phyloP scores from a whole-genome alignment of 2,888 invertebrate species.

The Andrena chrysosceles region DNA sequence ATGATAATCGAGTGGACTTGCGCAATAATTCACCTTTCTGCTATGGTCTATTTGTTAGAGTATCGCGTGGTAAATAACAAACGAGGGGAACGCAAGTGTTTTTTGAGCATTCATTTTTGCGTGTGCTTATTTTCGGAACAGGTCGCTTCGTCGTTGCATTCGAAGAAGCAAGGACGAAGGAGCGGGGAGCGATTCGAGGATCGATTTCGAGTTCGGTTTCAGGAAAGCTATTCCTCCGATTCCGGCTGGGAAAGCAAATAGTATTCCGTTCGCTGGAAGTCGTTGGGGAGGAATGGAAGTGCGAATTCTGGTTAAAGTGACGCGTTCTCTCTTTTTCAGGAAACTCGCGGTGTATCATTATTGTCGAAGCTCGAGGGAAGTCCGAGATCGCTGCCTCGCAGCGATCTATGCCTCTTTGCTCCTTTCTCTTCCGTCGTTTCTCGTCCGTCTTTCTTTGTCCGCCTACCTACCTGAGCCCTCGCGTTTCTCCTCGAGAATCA shows the following conservation, averaged over 20 bases:
- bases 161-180: conserved; percentile 1
- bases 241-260: conserved; percentile 54
- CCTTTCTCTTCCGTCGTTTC: conserved; percentile 29
- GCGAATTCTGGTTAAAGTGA: conserved; percentile 77
- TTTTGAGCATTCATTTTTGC: no score
- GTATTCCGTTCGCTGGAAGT: conserved; percentile 71
- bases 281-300: conserved; percentile 66
- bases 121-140: conserved; percentile 8
- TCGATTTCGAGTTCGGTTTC: conserved; percentile 34
- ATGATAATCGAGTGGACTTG: no score
- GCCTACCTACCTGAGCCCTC: conserved; percentile 44
- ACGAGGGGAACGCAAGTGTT: not conserved
- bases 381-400: conserved; percentile 59
- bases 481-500: conserved; percentile 61
- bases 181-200: conserved; percentile 1
- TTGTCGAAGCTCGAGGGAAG: conserved; percentile 59
- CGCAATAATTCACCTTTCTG: no score
- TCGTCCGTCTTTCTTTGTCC: conserved; percentile 17
- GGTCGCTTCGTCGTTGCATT: conserved; percentile 1
- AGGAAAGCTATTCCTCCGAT: conserved; percentile 53
- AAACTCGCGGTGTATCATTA: conserved; percentile 77
- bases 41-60: no score
- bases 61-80: no score
- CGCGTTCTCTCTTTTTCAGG: conserved; percentile 76
- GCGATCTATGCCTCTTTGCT: conserved; percentile 26